Base-by-base conservation (phyloP, 1,140 invertebrate genomes). In the Aradophagus sp. region DNA sequence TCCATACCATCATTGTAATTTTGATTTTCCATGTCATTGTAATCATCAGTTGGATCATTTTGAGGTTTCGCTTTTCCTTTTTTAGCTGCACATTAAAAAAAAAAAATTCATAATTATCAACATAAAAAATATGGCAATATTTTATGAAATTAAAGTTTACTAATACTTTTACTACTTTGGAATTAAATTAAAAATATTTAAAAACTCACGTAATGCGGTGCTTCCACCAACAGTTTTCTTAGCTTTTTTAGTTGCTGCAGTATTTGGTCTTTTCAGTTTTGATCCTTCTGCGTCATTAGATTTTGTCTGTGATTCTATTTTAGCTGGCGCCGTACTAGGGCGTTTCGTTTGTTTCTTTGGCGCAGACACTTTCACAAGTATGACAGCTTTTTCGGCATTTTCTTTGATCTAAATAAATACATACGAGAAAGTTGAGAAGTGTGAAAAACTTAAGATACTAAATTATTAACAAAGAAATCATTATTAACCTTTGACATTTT, bases 341-440 rank as follows among this genome's bases (percentile, higher is more conserved):
- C 89, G 80, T 85, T 91, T 83, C 1, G 59, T 66, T 44, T 41
- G 50, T 7, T 90, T 89, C 55, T 87, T 93, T 84, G 73, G 77
- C 0, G 86, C 58, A 38, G 87, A 87, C 0, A 87, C 75, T 84
- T 94, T 95, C 0, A 93, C 89, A 47, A 89, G 83, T 56, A 98
- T 92, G 7, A 96, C 94, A 12, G 95, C 95, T 83, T 97, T 98
- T 16, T 98, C 95, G 74, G 91, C 92, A 77, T 90, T 94, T 82
- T 99, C 97, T 84, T 97, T 96, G 11, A 99, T 96, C 88, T 91
- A 52, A 2, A 20, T 12, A 16, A 10, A 45, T 3, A n/a, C 15
- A 31, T 38, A 11, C 7, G 2, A 38, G 5, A 23, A 20, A 2
- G 23, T 5, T 16, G 11, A 14, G 8, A 42, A 27, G 2, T 6